Percentiles rank a stretch among this genome's conserved stretches.
These are phyloP conservation scores for Hormiphora californensis DNA, from an alignment of 37 sponge, comb jelly and placozoan genomes.

Conservation along the genomic window DNA sequence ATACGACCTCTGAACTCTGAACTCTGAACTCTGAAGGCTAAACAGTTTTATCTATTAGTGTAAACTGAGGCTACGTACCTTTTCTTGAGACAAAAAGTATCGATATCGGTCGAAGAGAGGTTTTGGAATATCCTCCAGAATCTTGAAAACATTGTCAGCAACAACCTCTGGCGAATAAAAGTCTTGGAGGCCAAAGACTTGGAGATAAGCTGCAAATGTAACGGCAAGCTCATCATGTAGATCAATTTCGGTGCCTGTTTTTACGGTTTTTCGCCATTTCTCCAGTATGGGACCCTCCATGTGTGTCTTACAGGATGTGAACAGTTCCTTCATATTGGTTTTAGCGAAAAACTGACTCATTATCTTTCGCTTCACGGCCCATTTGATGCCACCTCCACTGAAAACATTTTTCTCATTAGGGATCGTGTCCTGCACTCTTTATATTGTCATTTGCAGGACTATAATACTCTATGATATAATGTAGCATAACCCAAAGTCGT, in stretches of 20 bases:
- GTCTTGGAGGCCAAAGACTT: not conserved
- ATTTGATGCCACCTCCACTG: not conserved
- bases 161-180: not conserved
- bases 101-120: not conserved
- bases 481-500: no score
- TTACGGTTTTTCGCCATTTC: not conserved
- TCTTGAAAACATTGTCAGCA: not conserved
- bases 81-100: not conserved
- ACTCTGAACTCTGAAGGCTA: no score
- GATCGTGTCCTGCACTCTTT: no score
- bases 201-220: not conserved
- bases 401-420: no score
- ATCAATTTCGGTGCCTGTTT: not conserved
- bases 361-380: constrained; percentile 6
- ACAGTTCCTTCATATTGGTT: not conserved
- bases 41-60: no score
- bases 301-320: not conserved
- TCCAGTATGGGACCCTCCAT: not conserved
- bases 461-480: no score
- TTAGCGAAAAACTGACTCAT: not conserved
- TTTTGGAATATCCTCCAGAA: not conserved
- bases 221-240: not conserved
- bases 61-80: no score
- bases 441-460: no score
- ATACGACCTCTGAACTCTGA: no score